Evolutionary conservation across 2,888 invertebrate species (phyloP), one percentile per base, ranked within the genome.

Genomic region (Scaeva pyrastri): DNA sequence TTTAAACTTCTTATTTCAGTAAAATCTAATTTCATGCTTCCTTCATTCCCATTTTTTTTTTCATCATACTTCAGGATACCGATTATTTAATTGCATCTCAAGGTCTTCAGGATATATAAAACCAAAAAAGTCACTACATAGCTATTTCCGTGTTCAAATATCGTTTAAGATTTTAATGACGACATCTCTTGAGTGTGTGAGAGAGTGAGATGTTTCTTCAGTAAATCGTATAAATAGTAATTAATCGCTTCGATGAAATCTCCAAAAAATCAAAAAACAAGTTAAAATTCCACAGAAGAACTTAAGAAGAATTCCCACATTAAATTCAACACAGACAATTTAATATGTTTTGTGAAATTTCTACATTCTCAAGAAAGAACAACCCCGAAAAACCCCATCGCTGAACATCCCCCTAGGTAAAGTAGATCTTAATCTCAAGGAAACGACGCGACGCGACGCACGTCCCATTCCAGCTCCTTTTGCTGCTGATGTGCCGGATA

Each of bases 181-280:
- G 60, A 56, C 62, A 74, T 71, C 73, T 55, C 70, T 23, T 12
- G 41, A 21, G n/a, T n/a, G n/a, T n/a, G n/a, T n/a, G n/a, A n/a
- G n/a, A n/a, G n/a, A n/a, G 31, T 10, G 64, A 75, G 55, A 66
- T 64, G 50, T 73, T 48, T 45, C 11, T 12, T 56, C 16, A 66
- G 52, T 5, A 39, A n/a, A n/a, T n/a, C n/a, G n/a, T n/a, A n/a
- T n/a, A n/a, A n/a, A n/a, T 21, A 16, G 66, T 71, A 71, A 79
- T 80, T 84, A 75, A 71, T 66, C 74, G 84, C 71, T 75, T 52
- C 72, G 77, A 52, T 64, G 66, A 77, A 72, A 77, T 58, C 21
- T 10, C 11, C 56, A 3, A 66, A n/a, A 31, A 66, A 19, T 14
- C 21, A 68, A 66, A 36, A 68, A 8, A 19, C 48, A 48, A 16